phyloP scores from a whole-genome alignment of 2,113 vertebrate genomes.

The Morone saxatilis region DNA sequence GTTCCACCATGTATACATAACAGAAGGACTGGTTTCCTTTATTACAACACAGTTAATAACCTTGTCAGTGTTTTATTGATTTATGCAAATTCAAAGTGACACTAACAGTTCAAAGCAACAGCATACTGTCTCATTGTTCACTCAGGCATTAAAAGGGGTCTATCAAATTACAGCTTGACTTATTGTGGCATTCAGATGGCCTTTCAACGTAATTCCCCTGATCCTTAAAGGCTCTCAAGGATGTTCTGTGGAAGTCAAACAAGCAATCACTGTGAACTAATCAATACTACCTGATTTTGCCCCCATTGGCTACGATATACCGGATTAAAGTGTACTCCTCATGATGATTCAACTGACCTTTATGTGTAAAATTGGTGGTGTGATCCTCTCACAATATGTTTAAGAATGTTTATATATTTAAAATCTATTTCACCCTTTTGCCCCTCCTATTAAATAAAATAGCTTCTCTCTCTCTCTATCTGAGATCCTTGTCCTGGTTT shows the following conservation, averaged over 20 bases:
- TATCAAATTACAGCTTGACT: slow-evolving; percentile 53
- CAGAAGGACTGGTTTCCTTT: slow-evolving; percentile 1
- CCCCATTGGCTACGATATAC: slow-evolving; percentile 30
- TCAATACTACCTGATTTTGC: slow-evolving; percentile 53
- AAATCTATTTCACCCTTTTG: background rate
- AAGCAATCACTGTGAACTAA: slow-evolving; percentile 48
- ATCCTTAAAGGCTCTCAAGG: slow-evolving; percentile 35
- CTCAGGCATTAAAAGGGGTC: slow-evolving; percentile 30
- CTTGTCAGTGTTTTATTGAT: slow-evolving; percentile 12
- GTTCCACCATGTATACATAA: background rate
- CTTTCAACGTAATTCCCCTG: slow-evolving; percentile 47
- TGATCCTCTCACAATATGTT: background rate
- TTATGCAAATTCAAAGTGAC: slow-evolving; percentile 33
- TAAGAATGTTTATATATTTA: background rate
- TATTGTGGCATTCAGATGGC: slow-evolving; percentile 54
- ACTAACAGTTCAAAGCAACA: slow-evolving; percentile 16
- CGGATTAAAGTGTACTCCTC: slow-evolving; percentile 32
- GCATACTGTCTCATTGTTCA: slow-evolving; percentile 19
- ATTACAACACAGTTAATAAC: background rate
- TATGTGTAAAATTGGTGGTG: background rate
- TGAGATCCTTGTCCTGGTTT: background rate
- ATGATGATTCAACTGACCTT: background rate
- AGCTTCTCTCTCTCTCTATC: background rate
- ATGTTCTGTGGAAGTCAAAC: slow-evolving; percentile 55
- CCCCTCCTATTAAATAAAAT: background rate